Evolutionary conservation across 2,888 invertebrate genomes (phyloP), one percentile per base, ranked within the genome.

Genomic region (Eugnorisma glareosa): DNA sequence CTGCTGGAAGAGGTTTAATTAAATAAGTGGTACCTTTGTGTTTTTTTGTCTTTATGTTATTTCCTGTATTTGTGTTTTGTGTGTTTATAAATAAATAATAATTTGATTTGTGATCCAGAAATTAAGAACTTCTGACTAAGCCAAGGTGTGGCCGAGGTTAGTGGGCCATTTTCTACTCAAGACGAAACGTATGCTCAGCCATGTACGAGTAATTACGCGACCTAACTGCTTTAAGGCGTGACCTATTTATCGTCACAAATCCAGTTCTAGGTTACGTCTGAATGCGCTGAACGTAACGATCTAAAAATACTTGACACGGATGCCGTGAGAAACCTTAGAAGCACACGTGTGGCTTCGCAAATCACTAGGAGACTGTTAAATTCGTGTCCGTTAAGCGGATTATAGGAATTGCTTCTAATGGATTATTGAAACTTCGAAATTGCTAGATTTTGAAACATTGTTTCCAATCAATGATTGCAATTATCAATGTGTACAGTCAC

Each of bases 281-380:
- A 79, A 66, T 54, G 43, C 28, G 51, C 67, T 84, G 63, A 67
- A 70, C 35, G 63, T 80, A 71, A 74, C 51, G 35, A 63, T 66
- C 83, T 82, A 82, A 76, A 67, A 77, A 63, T 82, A 84, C 72
- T 81, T 64, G 81, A 69, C 85, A 81, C 81, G 73, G 81, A 76
- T 72, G 69, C 66, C 69, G 72, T 68, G 70, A 74, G 89, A 86
- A 85, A 81, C 84, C 87, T 61, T 82, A 82, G 57, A 28, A 51
- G 31, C 48, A 40, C 67, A 57, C n/a, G 74, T 86, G 77, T 21
- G 89, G 90, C 88, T 90, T 90, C 89, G 45, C 31, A 77, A 83
- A 81, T 84, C 84, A 77, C 69, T 61, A 80, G 79, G 75, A 28
- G 57, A 72, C 73, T 73, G 68, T 78, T 82, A 75, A 68, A 67